These are phyloP conservation scores for Anastrepha ludens DNA, from an alignment of 1,140 invertebrate species.

Conservation along the genomic window DNA sequence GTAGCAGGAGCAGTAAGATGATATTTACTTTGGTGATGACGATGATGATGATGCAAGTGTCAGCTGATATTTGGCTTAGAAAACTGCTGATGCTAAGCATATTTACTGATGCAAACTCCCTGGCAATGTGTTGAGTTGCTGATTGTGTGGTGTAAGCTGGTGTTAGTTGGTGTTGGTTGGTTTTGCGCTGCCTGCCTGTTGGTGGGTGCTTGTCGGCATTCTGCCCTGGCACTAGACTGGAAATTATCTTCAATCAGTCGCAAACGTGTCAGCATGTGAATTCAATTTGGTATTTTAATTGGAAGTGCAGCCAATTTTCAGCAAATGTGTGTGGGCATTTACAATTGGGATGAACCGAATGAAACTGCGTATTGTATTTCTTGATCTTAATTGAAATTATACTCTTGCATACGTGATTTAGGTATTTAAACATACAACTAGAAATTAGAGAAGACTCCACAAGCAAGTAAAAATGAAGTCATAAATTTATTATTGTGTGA, in stretches of 20 bases:
- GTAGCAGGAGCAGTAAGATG: neutral
- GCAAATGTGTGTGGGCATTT: neutral
- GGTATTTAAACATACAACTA: no score
- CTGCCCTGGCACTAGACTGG: conserved; percentile 35
- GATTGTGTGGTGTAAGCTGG: neutral
- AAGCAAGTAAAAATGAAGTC: no score
- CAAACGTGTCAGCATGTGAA: conserved; percentile 50
- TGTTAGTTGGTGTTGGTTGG: neutral
- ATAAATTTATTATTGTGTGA: no score
- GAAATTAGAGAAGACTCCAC: no score
- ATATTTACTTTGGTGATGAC: conserved; percentile 29
- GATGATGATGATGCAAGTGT: conserved; percentile 1
- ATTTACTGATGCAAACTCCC: conserved; percentile 27
- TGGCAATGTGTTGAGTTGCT: conserved; percentile 16
- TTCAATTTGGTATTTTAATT: conserved; percentile 52
- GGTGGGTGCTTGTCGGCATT: conserved; percentile 37
- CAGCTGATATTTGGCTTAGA: conserved; percentile 31
- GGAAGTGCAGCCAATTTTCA: conserved; percentile 38
- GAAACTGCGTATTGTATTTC: neutral
- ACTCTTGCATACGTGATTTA: neutral
- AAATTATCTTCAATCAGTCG: conserved; percentile 53
- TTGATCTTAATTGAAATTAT: conserved; percentile 25
- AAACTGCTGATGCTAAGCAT: conserved; percentile 39
- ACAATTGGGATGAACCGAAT: neutral
- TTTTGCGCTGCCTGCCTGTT: neutral